Base-by-base conservation (phyloP, 2,888 invertebrate species). In the Gerris lacustris region DNA sequence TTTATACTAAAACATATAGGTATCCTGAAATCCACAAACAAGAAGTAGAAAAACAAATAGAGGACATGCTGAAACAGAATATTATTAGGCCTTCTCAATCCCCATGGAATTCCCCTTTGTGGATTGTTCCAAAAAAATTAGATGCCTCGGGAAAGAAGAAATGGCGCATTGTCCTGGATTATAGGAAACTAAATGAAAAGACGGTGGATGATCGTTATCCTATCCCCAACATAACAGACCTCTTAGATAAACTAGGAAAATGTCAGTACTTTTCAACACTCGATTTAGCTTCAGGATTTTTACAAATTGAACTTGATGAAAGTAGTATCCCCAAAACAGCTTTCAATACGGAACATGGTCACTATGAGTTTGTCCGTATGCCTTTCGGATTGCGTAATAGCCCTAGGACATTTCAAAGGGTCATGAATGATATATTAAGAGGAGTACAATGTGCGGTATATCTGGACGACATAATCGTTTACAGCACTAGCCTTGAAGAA, bases 231-330 rank as follows among this genome's bases (percentile, higher is more conserved):
- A 71, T 71, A 17, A 45, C 18, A 44, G 76, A 77, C 47, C 72
- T 76, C 43, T 67, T 76, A 9, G 75, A 75, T 45, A 73, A 75
- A 63, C 64, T 75, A 45, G 76, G 75, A 6, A 67, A 70, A 62
- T 70, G 72, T 0, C 70, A 72, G 15, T 76, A 75, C 63, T 76
- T 77, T 64, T 72, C 75, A 1, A 74, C 74, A 0, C 72, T 77
- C 6, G 76, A 77, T 66, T 63, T 77, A 0, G 75, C 75, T 6
- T 70, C 69, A n/a, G 76, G 77, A 0, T 77, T 75, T 63, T 76
- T 76, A 45, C 76, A 76, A 67, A 75, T 76, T 18, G 73, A 75
- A 63, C 6, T 71, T 17, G 71, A 71, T 11, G 17, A 15, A 31
- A 47, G 62, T 9, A 44, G 17, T 11, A 63, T 68, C n/a, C 45